Base-by-base conservation (phyloP, 1,140 invertebrate species). In the Bombus consobrinus region DNA sequence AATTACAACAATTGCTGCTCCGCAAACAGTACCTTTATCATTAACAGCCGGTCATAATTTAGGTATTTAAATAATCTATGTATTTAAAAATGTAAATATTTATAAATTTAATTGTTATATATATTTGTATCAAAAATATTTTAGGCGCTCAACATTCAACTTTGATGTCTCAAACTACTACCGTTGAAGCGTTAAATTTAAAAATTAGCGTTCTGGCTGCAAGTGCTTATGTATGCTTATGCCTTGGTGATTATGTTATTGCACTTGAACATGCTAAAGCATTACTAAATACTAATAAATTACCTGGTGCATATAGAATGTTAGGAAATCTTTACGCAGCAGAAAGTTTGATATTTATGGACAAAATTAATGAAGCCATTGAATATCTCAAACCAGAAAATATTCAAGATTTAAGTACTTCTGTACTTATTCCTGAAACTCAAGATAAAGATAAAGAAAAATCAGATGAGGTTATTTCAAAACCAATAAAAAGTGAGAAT, bases 291-390 rank as follows among this genome's bases (percentile, higher is more conserved):
- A 97, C 97, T 89, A 96, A 96, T 72, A 96, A 96, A 89, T 90
- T 97, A 66, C 97, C 97, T 32, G 96, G 96, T 25, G 96, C 96
- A 64, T 97, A 97, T 90, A 97, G 96, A 94, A 97, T 98, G 85
- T 95, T 99, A 85, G 98, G 97, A 1, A 97, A 98, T 94, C 96
- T 99, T 87, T 99, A 99, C 94, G 97, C 97, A 34, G 98, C 98
- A 1, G 98, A 99, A 94, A 97, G 98, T 68, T 94, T 98, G n/a
- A 97, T 99, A 87, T 96, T 97, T 79, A 94, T 98, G 92, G 97
- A 99, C 92, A 97, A 97, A 95, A 97, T 98, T 69, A 95, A 96
- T 9, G 98, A 99, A 94, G 98, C 98, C 5, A 96, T 98, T 34
- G 96, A 98, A 84, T 97, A 98, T 94, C 95, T 99, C 41, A 98